Conservation (phyloP, 2,113 vertebrate species). For the Desmodus rotundus region DNA sequence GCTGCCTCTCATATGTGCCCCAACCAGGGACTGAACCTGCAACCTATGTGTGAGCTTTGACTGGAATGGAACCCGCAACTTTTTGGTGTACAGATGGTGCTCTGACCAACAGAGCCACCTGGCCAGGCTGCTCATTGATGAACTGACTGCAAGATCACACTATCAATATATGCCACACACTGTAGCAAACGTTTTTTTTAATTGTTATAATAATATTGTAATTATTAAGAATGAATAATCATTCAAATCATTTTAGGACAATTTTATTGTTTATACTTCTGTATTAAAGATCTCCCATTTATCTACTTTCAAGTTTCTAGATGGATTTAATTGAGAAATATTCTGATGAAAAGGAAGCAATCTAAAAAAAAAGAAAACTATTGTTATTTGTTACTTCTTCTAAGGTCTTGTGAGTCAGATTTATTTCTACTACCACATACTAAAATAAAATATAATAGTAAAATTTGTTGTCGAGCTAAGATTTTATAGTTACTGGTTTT, state of each 20-base stretch:
- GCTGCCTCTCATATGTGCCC: too few species aligned
- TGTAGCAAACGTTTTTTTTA: background rate
- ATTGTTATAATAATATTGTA: background rate
- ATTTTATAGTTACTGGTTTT: background rate
- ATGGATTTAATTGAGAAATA: background rate
- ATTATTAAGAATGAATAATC: background rate
- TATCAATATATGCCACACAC: background rate
- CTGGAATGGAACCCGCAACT: too few species aligned
- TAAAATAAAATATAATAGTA: conserved; percentile 15
- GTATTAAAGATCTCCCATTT: background rate
- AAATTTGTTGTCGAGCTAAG: background rate
- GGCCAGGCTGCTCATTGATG: background rate
- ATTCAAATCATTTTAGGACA: conserved; percentile 9
- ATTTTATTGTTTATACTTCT: background rate
- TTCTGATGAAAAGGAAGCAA: background rate
- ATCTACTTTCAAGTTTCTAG: conserved; percentile 1
- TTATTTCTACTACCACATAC: background rate
- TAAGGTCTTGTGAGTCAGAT: background rate
- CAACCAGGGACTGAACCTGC: too few species aligned
- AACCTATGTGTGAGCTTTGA: too few species aligned
- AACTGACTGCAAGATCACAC: background rate
- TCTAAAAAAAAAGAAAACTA: background rate
- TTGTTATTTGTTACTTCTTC: background rate
- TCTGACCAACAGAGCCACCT: too few species aligned
- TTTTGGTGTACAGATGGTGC: too few species aligned